phyloP scores from a whole-genome alignment of 2,113 vertebrate genomes.

The Syrmaticus mikado region DNA sequence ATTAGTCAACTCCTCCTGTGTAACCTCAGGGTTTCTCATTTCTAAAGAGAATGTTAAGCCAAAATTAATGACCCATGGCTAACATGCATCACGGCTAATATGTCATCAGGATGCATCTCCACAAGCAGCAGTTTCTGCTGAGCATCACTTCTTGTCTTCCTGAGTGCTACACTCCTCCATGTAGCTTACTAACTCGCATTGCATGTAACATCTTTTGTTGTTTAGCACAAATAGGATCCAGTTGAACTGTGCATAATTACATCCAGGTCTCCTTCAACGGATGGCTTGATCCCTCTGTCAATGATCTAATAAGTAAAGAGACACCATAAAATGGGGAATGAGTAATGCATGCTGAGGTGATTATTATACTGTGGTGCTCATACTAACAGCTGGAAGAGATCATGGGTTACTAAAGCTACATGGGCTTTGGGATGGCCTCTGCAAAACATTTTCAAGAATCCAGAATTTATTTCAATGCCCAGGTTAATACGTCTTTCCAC shows the following conservation, averaged over 20 bases:
- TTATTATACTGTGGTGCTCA: conserved; percentile 21
- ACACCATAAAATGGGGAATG: conserved; percentile 39
- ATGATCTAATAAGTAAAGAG: conserved; percentile 46
- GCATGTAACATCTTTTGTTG: conserved; percentile 32
- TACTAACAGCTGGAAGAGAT: conserved; percentile 74
- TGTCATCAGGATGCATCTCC: background rate
- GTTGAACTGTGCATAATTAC: conserved; percentile 58
- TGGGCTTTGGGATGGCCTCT: conserved; percentile 46
- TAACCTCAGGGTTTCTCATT: conserved; percentile 32
- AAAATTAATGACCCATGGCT: conserved; percentile 49
- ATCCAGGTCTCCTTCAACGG: conserved; percentile 58
- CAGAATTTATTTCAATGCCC: conserved; percentile 39
- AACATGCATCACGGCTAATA: background rate
- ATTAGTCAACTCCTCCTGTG: background rate
- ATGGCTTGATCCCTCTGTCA: conserved; percentile 39
- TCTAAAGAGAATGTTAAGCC: conserved; percentile 39
- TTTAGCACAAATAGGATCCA: conserved; percentile 49
- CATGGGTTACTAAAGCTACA: conserved; percentile 43
- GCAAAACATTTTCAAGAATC: conserved; percentile 52
- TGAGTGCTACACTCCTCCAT: background rate
- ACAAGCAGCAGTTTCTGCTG: conserved; percentile 18
- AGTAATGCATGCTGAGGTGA: conserved; percentile 52
- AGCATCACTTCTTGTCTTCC: conserved; percentile 13
- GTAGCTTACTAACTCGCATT: background rate
- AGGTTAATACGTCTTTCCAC: conserved; percentile 12